Evolutionary conservation across 92 coral and sea anemone species (phyloP), one percentile per base, ranked within the genome.

Genomic region (Bergia puertoricense): DNA sequence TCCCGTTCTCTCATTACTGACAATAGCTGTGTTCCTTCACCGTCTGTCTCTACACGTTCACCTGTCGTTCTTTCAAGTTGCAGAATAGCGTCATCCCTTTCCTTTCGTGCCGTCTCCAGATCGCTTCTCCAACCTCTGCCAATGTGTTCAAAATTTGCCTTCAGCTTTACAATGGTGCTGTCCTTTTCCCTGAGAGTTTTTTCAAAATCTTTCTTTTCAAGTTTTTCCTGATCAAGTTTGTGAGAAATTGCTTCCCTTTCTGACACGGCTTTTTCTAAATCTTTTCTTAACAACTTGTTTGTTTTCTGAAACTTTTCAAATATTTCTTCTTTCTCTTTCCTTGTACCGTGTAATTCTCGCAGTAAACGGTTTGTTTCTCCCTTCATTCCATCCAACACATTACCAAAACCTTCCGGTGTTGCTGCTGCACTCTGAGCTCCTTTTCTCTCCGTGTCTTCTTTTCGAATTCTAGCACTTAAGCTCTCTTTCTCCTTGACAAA

Each of bases 81-180:
- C 14, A 59, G 81, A 67, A 81, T 45, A 22, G 92, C 94, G 18
- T 89, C 93, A 46, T 96, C 99, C 40, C 92, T 89, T 40, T 96
- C 97, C 22, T 79, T 90, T 75, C 98, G 78, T 4, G 92, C 95
- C 37, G 81, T 92, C 81, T 96, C 99, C n/a, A 96, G 82, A 90
- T 96, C 99, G 44, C 77, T 89, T 88, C 99, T 90, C 94, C 98
- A 96, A 41, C 99, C 99, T 42, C 91, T 91, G 30, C 98, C 98
- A 73, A 96, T 96, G 88, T 96, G 96, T 88, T 96, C 99, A 86
- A 96, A 96, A 83, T 96, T 94, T 71, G 94, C 81, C 78, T 91
- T 95, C 54, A 96, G 80, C 86, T 94, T 93, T 18, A 90, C 89
- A 51, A 96, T 93, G 37, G 94, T 75, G 5, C 96, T 92, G 30